phyloP scores from a whole-genome alignment of 2,797 vertebrate species.

The Mormyrops attenuatus region DNA sequence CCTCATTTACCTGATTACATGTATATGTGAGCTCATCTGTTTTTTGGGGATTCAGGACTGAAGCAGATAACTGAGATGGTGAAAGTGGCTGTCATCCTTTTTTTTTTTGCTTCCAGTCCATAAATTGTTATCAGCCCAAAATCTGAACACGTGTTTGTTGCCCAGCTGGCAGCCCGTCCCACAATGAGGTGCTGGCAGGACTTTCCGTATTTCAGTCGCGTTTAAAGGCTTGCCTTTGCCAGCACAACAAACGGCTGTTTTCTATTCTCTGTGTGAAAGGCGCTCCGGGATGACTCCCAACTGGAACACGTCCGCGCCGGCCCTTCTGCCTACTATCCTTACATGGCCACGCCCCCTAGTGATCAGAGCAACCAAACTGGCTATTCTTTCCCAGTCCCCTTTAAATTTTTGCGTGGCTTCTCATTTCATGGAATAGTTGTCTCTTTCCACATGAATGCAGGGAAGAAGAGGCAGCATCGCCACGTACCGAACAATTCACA shows the following conservation, averaged over 20 bases:
- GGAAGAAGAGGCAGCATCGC: not conserved
- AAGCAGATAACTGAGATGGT: not conserved
- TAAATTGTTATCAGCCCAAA: not conserved
- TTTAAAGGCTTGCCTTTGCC: slow-evolving; percentile 10
- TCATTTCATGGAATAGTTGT: not conserved
- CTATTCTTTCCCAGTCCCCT: not conserved
- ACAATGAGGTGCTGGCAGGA: not conserved
- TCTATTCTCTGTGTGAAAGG: slow-evolving; percentile 26
- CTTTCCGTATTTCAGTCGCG: not conserved
- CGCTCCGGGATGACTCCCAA: not conserved
- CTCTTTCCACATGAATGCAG: not conserved
- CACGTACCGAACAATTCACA: not conserved
- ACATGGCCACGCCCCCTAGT: not conserved
- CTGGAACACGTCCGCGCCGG: not conserved
- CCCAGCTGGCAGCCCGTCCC: not conserved
- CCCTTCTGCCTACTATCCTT: too few species aligned
- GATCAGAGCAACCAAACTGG: not conserved
- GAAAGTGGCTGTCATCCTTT: not conserved
- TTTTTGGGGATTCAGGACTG: not conserved
- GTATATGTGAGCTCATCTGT: not conserved
- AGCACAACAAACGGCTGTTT: not conserved
- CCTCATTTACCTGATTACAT: slow-evolving; percentile 7
- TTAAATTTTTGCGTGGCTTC: not conserved
- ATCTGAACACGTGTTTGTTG: not conserved
- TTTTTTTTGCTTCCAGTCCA: not conserved